Evolutionary conservation across 2,113 vertebrate species (phyloP), one percentile per base, ranked within the genome.

Genomic region (Oreochromis aureus): DNA sequence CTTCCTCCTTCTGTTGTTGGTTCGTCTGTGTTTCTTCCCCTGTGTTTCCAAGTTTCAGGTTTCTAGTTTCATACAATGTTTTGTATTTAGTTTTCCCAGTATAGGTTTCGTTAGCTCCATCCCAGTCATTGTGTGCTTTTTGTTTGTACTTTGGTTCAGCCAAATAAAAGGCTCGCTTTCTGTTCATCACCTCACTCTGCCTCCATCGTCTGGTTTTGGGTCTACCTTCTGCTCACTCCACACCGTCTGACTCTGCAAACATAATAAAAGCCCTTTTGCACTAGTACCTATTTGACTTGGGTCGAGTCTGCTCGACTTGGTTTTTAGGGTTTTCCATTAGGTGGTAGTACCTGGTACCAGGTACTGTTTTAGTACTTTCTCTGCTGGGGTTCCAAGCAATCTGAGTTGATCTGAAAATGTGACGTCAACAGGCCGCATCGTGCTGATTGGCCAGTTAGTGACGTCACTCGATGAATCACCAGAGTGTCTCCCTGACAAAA

Each of bases 271-370:
- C 61, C 10, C 61, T n/a, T 36, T 11, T 66, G 10, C 32, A 36
- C 4, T 3, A 36, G 59, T 36, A 63, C 6, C 18, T 11, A 36
- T 32, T 63, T 4, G 2, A 32, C n/a, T 66, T 0, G 1, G 32
- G 18, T 66, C 10, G 32, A n/a, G 16, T 36, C 32, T n/a, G 32
- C 32, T 63, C 10, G 2, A 36, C 61, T 12, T n/a, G 30, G 59
- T n/a, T 63, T 63, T 36, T 63, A 63, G 59, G 16, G 32, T 61
- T 61, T 61, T 18, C 58, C 58, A 34, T 61, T 61, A 34, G 5
- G 30, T 63, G 32, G 32, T 0, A 36, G 32, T 36, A 36, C 32
- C 32, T 36, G 32, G 59, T 63, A 36, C 10, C 59, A 63, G 32
- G 0, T 36, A 63, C 59, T 36, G 32, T 11, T 19, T 63, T 63